Evolutionary conservation across 2,113 vertebrate genomes (phyloP).

Genomic region (Tenrec ecaudatus): DNA sequence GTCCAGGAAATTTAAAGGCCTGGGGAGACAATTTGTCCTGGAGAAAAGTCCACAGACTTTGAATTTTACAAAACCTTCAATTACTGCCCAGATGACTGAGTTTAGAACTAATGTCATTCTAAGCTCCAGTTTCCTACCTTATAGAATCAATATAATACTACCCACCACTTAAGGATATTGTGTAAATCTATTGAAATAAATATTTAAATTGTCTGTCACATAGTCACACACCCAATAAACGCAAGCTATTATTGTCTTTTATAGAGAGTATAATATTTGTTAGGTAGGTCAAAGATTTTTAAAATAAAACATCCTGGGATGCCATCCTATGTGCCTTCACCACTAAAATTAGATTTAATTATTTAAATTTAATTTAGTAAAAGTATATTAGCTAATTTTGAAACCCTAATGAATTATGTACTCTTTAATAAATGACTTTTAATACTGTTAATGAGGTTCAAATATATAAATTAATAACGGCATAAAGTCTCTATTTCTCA

Average conservation of each 20-base stretch:
- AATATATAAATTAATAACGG: conserved; percentile 61
- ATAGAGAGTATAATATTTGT: conserved; percentile 50
- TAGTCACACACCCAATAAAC: conserved; percentile 56
- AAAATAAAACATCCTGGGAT: conserved; percentile 45
- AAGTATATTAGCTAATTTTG: conserved; percentile 29
- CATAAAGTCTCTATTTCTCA: conserved; percentile 34
- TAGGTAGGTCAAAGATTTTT: conserved; percentile 9
- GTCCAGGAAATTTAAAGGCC: not conserved
- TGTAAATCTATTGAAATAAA: conserved; percentile 68
- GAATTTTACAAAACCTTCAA: not conserved
- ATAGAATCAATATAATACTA: not conserved
- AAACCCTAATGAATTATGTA: conserved; percentile 18
- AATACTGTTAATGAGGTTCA: conserved; percentile 58
- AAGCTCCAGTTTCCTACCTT: not conserved
- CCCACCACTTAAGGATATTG: not conserved
- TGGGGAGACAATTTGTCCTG: not conserved
- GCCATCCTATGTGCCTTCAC: not conserved
- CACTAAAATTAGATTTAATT: conserved; percentile 67
- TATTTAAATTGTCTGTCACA: conserved; percentile 53
- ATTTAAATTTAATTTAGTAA: conserved; percentile 65
- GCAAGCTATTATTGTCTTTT: conserved; percentile 55
- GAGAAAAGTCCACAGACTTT: not conserved
- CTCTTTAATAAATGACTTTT: conserved; percentile 40
- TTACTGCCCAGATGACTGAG: not conserved
- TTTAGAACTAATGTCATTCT: not conserved